Evolutionary conservation across 1,140 invertebrate species (phyloP), one percentile per base, ranked within the genome.

Genomic region (Goniozus legneri): DNA sequence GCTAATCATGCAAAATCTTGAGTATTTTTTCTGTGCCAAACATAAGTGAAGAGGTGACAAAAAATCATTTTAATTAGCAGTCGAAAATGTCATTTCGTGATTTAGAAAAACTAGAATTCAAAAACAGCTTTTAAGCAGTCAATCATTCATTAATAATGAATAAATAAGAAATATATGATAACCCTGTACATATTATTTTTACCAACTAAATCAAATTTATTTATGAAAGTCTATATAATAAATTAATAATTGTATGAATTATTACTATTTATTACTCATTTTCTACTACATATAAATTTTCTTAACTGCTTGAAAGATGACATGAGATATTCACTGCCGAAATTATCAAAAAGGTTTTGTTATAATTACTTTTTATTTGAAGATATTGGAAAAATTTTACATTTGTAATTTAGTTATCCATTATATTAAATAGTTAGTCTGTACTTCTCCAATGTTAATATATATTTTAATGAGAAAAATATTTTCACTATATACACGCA

Each of bases 61-160:
- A 44, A 51, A n/a, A n/a, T n/a, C n/a, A n/a, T n/a, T n/a, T n/a
- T n/a, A n/a, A n/a, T n/a, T n/a, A n/a, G n/a, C n/a, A n/a, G 27
- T 54, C 40, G 27, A 53, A 53, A 31, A 55, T 59, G 58, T 50
- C 58, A 60, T 60, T 62, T 44, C 58, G 24, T 57, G 34, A 53
- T 42, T 42, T 37, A 54, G 47, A 14, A 42, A 57, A 48, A 57
- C 51, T 50, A 47, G 36, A 48, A 54, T 49, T 57, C 53, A 54
- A 50, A 44, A 45, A 51, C 47, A 60, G 54, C 43, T 59, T 59
- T 60, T 60, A 60, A 60, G 56, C 57, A 60, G 57, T 60, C 13
- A 3, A 3, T 3, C 8, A 33, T 12, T 27, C 6, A 7, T 7
- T 6, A 7, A 7, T 27, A 27, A 27, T 27, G 6, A 7, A 6